These are phyloP conservation scores for Galago senegalensis DNA, from an alignment of 2,797 vertebrate species.

Conservation along the genomic window DNA sequence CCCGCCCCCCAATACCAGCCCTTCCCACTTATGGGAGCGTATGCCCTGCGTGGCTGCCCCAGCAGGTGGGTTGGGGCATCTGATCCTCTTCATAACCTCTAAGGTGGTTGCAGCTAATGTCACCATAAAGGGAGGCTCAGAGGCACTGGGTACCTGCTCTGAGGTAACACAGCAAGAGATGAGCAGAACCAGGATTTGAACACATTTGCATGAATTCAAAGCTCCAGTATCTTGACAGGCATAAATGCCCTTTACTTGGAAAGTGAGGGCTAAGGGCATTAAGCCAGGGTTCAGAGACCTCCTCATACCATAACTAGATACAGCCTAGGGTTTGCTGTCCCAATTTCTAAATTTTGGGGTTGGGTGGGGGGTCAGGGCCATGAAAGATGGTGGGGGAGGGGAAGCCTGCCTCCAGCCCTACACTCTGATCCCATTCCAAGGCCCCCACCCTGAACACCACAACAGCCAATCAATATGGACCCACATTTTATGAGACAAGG, in stretches of 20 bases:
- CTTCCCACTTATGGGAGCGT: fast-evolving
- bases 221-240: not conserved
- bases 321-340: not conserved
- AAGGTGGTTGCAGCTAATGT: not conserved
- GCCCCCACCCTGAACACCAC: slow-evolving; percentile 91
- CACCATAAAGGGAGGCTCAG: not conserved
- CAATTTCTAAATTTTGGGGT: slow-evolving; percentile 37
- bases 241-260: not conserved
- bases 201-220: not conserved
- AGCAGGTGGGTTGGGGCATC: fast-evolving
- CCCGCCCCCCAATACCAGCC: not conserved
- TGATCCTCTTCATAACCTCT: not conserved
- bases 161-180: not conserved
- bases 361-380: not conserved
- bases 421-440: slow-evolving; percentile 90
- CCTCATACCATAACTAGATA: not conserved
- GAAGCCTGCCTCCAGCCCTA: slow-evolving; percentile 84
- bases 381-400: not conserved
- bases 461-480: slow-evolving; percentile 96
- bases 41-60: not conserved
- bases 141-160: not conserved
- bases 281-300: not conserved
- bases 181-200: not conserved
- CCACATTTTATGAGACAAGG: slow-evolving; percentile 99
- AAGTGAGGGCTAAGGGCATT: not conserved